phyloP scores from a whole-genome alignment of 2,888 invertebrate species.

The Bellardia bayeri region DNA sequence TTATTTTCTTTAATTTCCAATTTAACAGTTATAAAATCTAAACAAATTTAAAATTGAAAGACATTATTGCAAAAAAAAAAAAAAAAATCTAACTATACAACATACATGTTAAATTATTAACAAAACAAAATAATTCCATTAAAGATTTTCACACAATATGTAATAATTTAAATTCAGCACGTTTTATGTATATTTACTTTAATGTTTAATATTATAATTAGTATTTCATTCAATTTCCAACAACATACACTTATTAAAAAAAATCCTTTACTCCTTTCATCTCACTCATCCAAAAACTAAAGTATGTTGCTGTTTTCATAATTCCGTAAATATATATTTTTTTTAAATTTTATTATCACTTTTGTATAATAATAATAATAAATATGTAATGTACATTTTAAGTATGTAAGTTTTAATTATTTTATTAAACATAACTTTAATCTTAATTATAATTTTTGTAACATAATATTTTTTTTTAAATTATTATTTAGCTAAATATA shows the following conservation, averaged over 20 bases:
- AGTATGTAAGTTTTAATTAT: slow-evolving; percentile 52
- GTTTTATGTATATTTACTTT: slow-evolving; percentile 60
- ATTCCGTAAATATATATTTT: slow-evolving; percentile 27
- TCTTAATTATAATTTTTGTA: slow-evolving; percentile 57
- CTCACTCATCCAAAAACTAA: slow-evolving; percentile 21
- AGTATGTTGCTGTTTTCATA: slow-evolving; percentile 31
- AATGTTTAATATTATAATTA: background rate
- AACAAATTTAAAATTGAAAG: background rate
- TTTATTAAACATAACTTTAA: slow-evolving; percentile 16
- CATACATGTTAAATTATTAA: background rate
- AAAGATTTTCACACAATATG: slow-evolving; percentile 43
- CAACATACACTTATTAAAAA: slow-evolving; percentile 3
- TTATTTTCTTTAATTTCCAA: too few relatives aligned
- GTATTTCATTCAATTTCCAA: slow-evolving; percentile 20
- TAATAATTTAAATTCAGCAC: slow-evolving; percentile 43
- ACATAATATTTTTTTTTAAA: slow-evolving; percentile 53
- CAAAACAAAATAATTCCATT: slow-evolving; percentile 51
- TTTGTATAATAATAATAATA: slow-evolving; percentile 5
- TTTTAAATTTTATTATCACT: slow-evolving; percentile 19
- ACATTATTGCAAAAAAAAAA: too few relatives aligned
- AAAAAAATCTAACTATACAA: background rate
- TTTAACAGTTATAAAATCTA: too few relatives aligned
- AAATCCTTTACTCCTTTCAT: slow-evolving; percentile 10
- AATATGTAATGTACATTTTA: slow-evolving; percentile 43
- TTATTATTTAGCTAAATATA: slow-evolving; percentile 61